Evolutionary conservation across 2,888 invertebrate species (phyloP), one percentile per base, ranked within the genome.

Genomic region (Cheilosia vulpina): DNA sequence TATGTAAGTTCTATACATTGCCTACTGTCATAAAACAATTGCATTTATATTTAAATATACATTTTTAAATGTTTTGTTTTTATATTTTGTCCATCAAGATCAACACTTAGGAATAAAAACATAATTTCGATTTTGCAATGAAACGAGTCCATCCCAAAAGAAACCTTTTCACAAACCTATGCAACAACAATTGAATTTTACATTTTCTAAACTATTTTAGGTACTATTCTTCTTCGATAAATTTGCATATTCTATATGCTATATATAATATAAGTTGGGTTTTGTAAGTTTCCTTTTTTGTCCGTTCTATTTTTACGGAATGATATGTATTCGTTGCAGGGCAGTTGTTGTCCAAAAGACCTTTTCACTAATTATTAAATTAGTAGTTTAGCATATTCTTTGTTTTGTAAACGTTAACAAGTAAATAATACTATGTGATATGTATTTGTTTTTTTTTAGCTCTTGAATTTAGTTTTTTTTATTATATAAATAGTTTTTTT

Each of bases 311-410:
- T 76, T 2, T 11, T 68, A 19, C 60, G 65, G 73, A 88, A 88
- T 92, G 91, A 91, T 91, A 91, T 91, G 91, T 91, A 89, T 89
- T 89, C 89, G 92, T 91, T 91, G 91, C 92, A 88, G 90, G 87
- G 89, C 85, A 76, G 85, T 85, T 72, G 55, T 27, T 38, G 58
- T 76, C 62, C 63, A 63, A 75, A 66, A 68, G 50, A 75, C 69
- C 53, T 34, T 69, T 66, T 65, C 63, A 7, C 34, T 45, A n/a
- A 43, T 4, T 41, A 55, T 63, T 41, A 19, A 19, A 34, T 38
- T 34, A 57, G 47, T 47, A 24, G 15, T 60, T 66, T 31, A 62
- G 38, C 21, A 38, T 66, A 55, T 69, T 17, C n/a, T 79, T 65
- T 34, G 24, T 72, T 66, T 57, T 71, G 58, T 76, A 66, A 72